Evolutionary conservation across 2,113 vertebrate genomes (phyloP).

Genomic region (Chinchilla lanigera): DNA sequence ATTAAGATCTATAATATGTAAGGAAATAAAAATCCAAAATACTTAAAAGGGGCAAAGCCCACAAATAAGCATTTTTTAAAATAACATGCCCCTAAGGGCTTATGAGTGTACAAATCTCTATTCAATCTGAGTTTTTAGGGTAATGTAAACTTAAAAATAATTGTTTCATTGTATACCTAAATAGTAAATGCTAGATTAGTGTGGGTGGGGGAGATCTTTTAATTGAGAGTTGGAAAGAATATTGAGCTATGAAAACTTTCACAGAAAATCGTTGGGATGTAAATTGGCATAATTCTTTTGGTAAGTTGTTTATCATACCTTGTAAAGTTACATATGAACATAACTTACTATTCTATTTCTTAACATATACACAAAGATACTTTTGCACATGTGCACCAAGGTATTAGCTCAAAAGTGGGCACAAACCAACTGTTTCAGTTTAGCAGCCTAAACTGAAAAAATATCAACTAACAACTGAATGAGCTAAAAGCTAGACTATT

Average conservation of each 20-base stretch:
- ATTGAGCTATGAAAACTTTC: background rate
- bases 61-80: background rate
- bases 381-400: background rate
- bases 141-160: background rate
- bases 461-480: background rate
- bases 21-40: background rate
- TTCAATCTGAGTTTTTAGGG: background rate
- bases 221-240: background rate
- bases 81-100: background rate
- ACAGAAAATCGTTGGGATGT: background rate
- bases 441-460: background rate
- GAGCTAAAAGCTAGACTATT: too few relatives aligned
- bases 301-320: background rate
- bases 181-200: background rate
- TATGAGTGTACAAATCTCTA: background rate
- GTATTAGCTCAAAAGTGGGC: background rate
- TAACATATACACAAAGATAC: background rate
- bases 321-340: background rate
- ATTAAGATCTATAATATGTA: background rate
- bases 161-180: background rate
- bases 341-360: background rate
- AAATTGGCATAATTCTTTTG: background rate
- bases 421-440: background rate
- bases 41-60: background rate
- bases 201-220: background rate